Percentiles rank a stretch among this genome's conserved stretches.
Conservation (phyloP, 2,113 vertebrate genomes). For the Phaethornis superciliosus region DNA sequence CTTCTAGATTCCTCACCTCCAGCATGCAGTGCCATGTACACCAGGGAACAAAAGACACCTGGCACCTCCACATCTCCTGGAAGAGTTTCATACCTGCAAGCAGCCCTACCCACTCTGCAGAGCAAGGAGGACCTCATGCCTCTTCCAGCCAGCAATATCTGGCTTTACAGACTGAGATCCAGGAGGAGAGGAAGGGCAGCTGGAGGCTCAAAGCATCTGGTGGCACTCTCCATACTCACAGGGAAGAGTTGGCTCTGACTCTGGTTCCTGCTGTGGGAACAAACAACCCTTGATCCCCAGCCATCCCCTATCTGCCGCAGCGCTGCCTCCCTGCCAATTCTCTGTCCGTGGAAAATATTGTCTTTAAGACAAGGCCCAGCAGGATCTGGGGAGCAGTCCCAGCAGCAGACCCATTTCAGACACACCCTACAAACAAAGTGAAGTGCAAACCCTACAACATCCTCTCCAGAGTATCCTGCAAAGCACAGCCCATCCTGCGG, state of each 20-base stretch:
- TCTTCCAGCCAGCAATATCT: neutral
- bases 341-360: neutral
- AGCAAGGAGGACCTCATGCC: neutral
- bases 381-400: neutral
- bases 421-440: neutral
- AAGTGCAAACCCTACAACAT: neutral
- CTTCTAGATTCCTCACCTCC: neutral
- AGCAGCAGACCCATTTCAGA: neutral
- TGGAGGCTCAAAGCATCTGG: neutral
- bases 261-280: neutral
- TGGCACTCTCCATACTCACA: neutral
- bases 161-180: neutral
- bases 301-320: neutral
- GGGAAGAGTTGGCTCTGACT: neutral
- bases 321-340: neutral
- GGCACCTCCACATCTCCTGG: neutral
- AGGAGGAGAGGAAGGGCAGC: neutral
- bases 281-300: neutral
- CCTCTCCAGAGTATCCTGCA: rapidly evolving
- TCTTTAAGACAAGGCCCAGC: neutral
- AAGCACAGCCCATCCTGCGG: rapidly evolving
- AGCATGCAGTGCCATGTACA: rapidly evolving
- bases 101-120: neutral
- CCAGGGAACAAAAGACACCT: neutral
- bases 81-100: neutral